phyloP scores from a whole-genome alignment of 2,888 invertebrate genomes.

The Tetragonula carbonaria region DNA sequence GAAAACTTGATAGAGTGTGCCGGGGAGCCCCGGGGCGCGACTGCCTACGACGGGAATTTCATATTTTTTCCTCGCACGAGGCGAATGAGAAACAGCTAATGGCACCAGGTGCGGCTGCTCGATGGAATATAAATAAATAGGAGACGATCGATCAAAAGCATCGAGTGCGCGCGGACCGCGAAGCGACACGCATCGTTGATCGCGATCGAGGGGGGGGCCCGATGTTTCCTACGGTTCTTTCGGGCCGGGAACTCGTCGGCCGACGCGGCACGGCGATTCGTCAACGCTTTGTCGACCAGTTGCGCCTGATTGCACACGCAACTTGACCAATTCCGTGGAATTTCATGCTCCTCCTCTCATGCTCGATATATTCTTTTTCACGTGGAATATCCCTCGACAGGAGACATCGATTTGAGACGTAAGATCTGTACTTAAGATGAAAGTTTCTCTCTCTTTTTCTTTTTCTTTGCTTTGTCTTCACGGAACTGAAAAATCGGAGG shows the following conservation, averaged over 20 bases:
- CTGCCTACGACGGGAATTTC: constrained; percentile 47
- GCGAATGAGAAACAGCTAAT: constrained; percentile 69
- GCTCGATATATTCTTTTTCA: neutral
- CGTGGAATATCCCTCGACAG: neutral
- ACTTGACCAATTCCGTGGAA: constrained; percentile 28
- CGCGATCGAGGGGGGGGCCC: constrained; percentile 20
- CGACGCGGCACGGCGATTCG: constrained; percentile 33
- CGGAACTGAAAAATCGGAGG: too few species aligned
- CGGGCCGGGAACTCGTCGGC: neutral
- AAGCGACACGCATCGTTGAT: constrained; percentile 69
- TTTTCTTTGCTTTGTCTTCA: too few species aligned
- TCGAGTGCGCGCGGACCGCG: constrained; percentile 53
- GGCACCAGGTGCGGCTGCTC: constrained; percentile 74
- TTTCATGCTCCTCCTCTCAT: neutral
- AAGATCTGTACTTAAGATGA: neutral
- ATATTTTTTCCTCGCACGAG: constrained; percentile 54
- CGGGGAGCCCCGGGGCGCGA: constrained; percentile 15
- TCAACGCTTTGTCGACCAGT: constrained; percentile 51
- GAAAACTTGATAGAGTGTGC: constrained; percentile 71
- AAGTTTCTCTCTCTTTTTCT: too few species aligned
- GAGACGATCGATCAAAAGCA: constrained; percentile 76
- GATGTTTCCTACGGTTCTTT: constrained; percentile 38
- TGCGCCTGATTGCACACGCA: constrained; percentile 28
- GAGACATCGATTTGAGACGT: neutral
- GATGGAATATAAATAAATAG: constrained; percentile 77